phyloP scores from a whole-genome alignment of 2,888 invertebrate genomes.

The Apoda limacodes region DNA sequence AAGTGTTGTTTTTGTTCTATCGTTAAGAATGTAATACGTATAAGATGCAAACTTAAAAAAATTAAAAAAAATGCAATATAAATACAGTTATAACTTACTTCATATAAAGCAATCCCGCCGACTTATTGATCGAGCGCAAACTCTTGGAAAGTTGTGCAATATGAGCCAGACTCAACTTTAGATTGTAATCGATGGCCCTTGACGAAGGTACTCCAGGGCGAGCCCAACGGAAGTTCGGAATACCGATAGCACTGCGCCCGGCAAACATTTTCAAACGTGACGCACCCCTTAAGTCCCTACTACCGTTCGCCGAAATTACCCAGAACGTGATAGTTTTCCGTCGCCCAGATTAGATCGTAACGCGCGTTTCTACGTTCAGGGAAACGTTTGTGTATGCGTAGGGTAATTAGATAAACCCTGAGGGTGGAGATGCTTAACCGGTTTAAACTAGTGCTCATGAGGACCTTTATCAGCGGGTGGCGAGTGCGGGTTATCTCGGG shows the following conservation, averaged over 20 bases:
- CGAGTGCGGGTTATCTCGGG: conserved; percentile 65
- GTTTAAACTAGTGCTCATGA: conserved; percentile 57
- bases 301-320: conserved; percentile 33
- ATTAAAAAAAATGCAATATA: no score
- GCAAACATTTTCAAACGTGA: conserved; percentile 60
- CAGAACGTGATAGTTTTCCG: conserved; percentile 36
- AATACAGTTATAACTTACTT: no score
- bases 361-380: conserved; percentile 25
- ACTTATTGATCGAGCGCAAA: conserved; percentile 42
- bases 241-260: conserved; percentile 38
- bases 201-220: conserved; percentile 36
- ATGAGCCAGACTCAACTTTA: conserved; percentile 39
- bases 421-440: conserved; percentile 62
- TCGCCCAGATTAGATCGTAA: conserved; percentile 27
- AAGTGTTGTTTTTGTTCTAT: no score
- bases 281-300: conserved; percentile 30
- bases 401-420: conserved; percentile 67
- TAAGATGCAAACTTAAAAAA: no score
- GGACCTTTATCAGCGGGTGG: conserved; percentile 65
- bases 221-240: conserved; percentile 40
- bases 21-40: no score
- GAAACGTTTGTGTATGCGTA: conserved; percentile 37
- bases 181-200: conserved; percentile 58
- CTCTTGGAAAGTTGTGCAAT: conserved; percentile 52
- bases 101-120: conserved; percentile 32